Evolutionary conservation across 2,113 vertebrate genomes (phyloP).

Genomic region (Mesocricetus auratus): DNA sequence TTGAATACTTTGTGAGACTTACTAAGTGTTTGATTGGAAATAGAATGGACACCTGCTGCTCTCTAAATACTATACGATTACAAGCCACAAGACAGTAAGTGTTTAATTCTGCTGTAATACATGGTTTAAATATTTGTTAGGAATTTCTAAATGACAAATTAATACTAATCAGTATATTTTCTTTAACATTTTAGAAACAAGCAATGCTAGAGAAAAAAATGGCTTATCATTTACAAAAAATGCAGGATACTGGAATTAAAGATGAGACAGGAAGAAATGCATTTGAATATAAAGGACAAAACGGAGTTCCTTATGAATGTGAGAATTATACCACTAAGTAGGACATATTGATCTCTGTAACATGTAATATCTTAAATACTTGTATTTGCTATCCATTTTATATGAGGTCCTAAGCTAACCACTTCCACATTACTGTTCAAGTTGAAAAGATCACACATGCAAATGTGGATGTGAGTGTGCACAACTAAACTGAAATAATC

Average conservation of each 20-base stretch:
- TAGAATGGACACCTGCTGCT: not conserved
- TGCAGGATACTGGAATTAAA: slow-evolving; percentile 69
- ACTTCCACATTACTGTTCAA: not conserved
- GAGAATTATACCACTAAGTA: slow-evolving; percentile 37
- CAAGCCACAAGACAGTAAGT: not conserved
- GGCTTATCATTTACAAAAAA: slow-evolving; percentile 82
- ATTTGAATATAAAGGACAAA: slow-evolving; percentile 44
- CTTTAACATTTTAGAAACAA: slow-evolving; percentile 78
- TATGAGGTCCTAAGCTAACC: not conserved
- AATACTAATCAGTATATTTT: slow-evolving; percentile 17
- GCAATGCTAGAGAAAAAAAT: slow-evolving; percentile 83
- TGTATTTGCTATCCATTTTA: not conserved
- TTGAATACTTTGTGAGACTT: no score
- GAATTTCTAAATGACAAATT: slow-evolving; percentile 11
- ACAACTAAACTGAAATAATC: not conserved
- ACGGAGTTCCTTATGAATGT: slow-evolving; percentile 38
- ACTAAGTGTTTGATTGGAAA: slow-evolving; percentile 3
- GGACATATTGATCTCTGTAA: not conserved
- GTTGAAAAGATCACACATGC: not conserved
- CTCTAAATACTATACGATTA: not conserved
- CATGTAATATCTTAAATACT: not conserved
- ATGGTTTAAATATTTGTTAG: slow-evolving; percentile 15
- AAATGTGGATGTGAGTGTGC: not conserved
- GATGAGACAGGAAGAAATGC: slow-evolving; percentile 50
- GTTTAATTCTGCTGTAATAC: not conserved